Percentiles rank a stretch among this genome's conserved stretches.
phyloP scores from a whole-genome alignment of 2,113 vertebrate genomes.

The Perca fluviatilis region DNA sequence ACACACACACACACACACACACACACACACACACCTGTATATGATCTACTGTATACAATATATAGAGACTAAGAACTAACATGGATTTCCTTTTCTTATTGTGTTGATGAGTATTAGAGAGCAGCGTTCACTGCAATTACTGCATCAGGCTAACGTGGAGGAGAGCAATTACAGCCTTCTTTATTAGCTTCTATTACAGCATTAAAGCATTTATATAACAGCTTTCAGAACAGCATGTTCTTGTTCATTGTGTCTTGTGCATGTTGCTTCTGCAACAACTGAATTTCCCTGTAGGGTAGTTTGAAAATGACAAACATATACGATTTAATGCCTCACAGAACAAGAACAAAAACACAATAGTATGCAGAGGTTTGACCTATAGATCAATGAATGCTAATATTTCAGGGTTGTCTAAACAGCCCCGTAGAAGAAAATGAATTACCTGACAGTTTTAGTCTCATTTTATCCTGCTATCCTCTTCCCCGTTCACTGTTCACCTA shows the following conservation, averaged over 20 bases:
- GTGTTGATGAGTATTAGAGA: not conserved
- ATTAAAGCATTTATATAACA: conserved; percentile 9
- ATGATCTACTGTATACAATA: conserved; percentile 3
- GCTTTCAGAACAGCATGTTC: not conserved
- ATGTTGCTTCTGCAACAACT: not conserved
- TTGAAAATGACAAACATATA: not conserved
- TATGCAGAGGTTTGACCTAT: not conserved
- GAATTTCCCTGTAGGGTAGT: not conserved
- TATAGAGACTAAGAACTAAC: not conserved
- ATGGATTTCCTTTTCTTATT: conserved; percentile 28
- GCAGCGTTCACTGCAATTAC: not conserved
- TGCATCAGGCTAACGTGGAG: not conserved
- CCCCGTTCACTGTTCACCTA: no score
- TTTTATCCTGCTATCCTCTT: no score
- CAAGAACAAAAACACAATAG: not conserved
- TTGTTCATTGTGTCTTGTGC: conserved; percentile 20
- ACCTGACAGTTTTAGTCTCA: no score
- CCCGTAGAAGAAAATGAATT: not conserved
- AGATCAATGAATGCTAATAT: conserved; percentile 17
- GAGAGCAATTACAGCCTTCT: conserved; percentile 32
- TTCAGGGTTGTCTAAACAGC: not conserved
- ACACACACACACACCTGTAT: not conserved
- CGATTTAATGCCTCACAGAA: not conserved
- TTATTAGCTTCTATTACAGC: conserved; percentile 26
- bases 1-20: no score